These are phyloP conservation scores for Heterotilapia buettikoferi DNA, from an alignment of 2,113 vertebrate species.

Conservation along the genomic window DNA sequence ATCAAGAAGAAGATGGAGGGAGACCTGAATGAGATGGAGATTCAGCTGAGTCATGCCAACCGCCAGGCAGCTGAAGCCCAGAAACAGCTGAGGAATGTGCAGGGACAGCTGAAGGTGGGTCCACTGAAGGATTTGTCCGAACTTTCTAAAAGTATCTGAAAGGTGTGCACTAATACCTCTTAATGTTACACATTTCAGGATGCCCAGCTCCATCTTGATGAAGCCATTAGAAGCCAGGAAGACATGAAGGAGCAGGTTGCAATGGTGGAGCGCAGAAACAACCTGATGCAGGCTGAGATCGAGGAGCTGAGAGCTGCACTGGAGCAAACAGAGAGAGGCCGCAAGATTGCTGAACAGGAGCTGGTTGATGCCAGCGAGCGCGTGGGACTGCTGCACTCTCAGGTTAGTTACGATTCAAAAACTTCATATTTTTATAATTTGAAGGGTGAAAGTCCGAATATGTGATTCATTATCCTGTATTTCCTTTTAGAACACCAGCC, in stretches of 20 bases:
- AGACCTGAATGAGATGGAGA: conserved; percentile 73
- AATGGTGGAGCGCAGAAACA: conserved; percentile 85
- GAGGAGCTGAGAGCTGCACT: conserved; percentile 81
- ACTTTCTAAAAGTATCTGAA: not conserved
- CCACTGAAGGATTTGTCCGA: not conserved
- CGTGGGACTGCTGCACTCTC: conserved; percentile 78
- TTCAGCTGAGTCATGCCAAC: conserved; percentile 77
- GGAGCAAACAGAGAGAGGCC: conserved; percentile 83
- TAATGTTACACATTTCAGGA: conserved; percentile 64
- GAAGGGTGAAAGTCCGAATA: fast-evolving
- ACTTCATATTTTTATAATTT: not conserved
- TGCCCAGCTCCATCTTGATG: conserved; percentile 82
- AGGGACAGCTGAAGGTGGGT: conserved; percentile 72
- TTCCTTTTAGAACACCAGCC: conserved; percentile 75
- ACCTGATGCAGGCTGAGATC: conserved; percentile 81
- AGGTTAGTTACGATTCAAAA: conserved; percentile 57
- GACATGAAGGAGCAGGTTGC: conserved; percentile 85
- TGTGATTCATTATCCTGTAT: not conserved
- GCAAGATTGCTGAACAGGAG: conserved; percentile 86
- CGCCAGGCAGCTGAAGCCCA: conserved; percentile 71
- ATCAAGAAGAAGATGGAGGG: conserved; percentile 75
- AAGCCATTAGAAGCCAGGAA: conserved; percentile 78
- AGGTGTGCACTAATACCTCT: not conserved
- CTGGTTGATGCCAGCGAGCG: conserved; percentile 79
- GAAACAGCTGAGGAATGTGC: conserved; percentile 75